A percentile compares a stretch with the other conserved stretches of the same genome.
phyloP scores from a whole-genome alignment of 2,113 vertebrate genomes.

The Oryctolagus cuniculus region mOryCun1.1 NC_091434.1:87566501-87567000 shows the following conservation, averaged over 20 bases:
- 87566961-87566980: not conserved
- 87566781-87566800: not conserved
- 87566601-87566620: constrained; percentile 26
- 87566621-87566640: not conserved
- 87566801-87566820: not conserved
- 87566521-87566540: not conserved
- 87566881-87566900: constrained; percentile 18
- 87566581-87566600: not conserved
- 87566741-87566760: accelerated
- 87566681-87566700: not conserved
- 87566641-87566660: not conserved
- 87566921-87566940: not conserved
- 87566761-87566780: not conserved
- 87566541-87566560: not conserved
- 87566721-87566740: not conserved
- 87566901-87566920: constrained; percentile 18
- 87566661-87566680: not conserved
- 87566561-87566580: not conserved
- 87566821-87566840: not conserved
- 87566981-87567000: constrained; percentile 15
- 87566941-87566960: not conserved
- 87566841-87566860: constrained; percentile 10
- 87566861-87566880: not conserved
- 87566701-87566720: not conserved
- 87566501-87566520: not conserved